Evolutionary conservation across 2,113 vertebrate species (phyloP).

Genomic region (Chamaetylas fuelleborni): DNA sequence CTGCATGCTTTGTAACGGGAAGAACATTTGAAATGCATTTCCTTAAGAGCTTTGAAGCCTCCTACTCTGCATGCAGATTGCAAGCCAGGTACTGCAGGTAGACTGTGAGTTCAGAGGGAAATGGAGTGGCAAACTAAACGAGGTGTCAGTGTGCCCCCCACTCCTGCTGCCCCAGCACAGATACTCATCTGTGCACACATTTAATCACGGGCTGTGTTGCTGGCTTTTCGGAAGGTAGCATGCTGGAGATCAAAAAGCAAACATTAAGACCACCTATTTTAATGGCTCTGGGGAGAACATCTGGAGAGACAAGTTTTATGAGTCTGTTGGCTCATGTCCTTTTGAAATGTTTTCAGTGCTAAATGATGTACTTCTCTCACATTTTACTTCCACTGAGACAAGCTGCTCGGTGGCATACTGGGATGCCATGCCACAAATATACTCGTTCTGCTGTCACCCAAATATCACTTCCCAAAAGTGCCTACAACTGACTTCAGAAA

Average conservation of each 20-base stretch:
- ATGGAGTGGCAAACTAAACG: not conserved
- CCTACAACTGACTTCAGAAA: not conserved
- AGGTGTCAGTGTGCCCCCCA: not conserved
- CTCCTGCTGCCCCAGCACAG: not conserved
- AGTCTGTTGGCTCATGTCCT: conserved; percentile 36
- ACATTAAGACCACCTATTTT: conserved; percentile 41
- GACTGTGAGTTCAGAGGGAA: not conserved
- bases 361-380: conserved; percentile 26
- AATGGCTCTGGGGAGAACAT: conserved; percentile 47
- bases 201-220: not conserved
- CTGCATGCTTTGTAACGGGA: not conserved
- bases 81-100: not conserved
- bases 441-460: conserved; percentile 27
- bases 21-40: conserved; percentile 27
- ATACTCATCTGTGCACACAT: not conserved
- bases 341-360: conserved; percentile 51
- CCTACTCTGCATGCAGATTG: not conserved
- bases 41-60: conserved; percentile 14
- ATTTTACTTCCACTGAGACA: conserved; percentile 20
- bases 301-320: conserved; percentile 51
- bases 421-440: not conserved
- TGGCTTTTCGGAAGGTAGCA: not conserved
- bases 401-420: not conserved
- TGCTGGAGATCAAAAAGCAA: conserved; percentile 34
- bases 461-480: conserved; percentile 39